These are phyloP conservation scores for Azemiops feae DNA, from an alignment of 2,113 vertebrate species.

Conservation along the genomic window DNA sequence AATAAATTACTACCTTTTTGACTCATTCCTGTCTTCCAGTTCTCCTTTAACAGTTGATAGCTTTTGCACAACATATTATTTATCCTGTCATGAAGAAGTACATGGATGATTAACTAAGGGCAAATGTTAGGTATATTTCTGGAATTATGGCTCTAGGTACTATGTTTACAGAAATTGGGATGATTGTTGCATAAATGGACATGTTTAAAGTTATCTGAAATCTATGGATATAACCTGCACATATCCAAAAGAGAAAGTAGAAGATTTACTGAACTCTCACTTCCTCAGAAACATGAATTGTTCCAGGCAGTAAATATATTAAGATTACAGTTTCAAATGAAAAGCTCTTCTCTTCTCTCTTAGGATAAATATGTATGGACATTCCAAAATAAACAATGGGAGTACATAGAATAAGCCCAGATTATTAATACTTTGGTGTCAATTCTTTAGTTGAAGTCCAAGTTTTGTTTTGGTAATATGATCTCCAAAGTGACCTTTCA, in stretches of 20 bases:
- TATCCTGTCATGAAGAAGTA: neutral
- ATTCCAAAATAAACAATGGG: neutral
- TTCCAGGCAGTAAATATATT: neutral
- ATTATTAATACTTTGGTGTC: neutral
- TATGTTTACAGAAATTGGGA: neutral
- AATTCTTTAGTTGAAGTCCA: neutral
- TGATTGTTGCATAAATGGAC: neutral
- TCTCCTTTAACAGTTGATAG: neutral
- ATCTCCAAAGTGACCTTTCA: neutral
- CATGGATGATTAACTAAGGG: neutral
- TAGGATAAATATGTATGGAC: neutral
- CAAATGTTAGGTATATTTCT: neutral
- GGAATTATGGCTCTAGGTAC: neutral
- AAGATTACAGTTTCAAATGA: neutral
- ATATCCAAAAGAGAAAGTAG: neutral
- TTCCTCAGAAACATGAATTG: neutral
- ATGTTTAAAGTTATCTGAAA: neutral
- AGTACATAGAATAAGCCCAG: neutral
- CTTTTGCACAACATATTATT: slow-evolving; percentile 21
- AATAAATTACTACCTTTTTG: neutral
- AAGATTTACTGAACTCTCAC: neutral
- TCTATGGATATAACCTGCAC: neutral
- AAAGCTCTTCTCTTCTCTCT: neutral
- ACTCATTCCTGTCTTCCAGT: neutral
- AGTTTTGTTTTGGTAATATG: neutral